Evolutionary conservation across 2,797 vertebrate species (phyloP).

Genomic region (Manis pentadactyla): DNA sequence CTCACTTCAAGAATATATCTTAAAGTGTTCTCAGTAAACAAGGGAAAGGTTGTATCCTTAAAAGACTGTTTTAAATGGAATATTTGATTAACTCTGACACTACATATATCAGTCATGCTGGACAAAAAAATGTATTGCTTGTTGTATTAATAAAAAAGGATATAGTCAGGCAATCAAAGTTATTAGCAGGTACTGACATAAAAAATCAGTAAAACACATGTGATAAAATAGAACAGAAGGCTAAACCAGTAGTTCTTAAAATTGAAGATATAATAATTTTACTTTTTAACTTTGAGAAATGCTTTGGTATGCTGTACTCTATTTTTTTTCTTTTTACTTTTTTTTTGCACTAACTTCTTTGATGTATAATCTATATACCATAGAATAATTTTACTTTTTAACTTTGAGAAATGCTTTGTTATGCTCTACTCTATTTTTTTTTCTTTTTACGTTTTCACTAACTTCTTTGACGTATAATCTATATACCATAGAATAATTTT

Average conservation of each 20-base stretch:
- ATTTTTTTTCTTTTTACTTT: not conserved
- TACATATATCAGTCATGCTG: rapidly evolving
- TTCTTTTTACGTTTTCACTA: no score
- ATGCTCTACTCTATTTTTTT: not conserved
- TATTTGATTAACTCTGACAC: not conserved
- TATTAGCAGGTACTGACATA: not conserved
- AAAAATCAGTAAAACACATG: not conserved
- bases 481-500: not conserved
- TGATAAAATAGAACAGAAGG: not conserved
- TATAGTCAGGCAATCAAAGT: not conserved
- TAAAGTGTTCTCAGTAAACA: not conserved
- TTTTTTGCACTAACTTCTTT: no score
- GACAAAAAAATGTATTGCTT: not conserved
- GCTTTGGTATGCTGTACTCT: not conserved
- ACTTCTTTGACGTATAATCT: no score
- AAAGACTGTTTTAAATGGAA: not conserved
- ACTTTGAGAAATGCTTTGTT: not conserved
- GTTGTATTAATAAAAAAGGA: not conserved
- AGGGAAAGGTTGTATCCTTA: not conserved
- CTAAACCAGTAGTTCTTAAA: not conserved
- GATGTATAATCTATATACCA: no score
- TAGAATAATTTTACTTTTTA: slow-evolving; percentile 13
- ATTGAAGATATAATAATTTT: not conserved
- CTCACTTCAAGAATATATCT: not conserved
- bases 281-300: not conserved